Percentiles rank a stretch among this genome's conserved stretches.
phyloP scores from a whole-genome alignment of 2,113 vertebrate genomes.

The Bambusicola thoracicus region DNA sequence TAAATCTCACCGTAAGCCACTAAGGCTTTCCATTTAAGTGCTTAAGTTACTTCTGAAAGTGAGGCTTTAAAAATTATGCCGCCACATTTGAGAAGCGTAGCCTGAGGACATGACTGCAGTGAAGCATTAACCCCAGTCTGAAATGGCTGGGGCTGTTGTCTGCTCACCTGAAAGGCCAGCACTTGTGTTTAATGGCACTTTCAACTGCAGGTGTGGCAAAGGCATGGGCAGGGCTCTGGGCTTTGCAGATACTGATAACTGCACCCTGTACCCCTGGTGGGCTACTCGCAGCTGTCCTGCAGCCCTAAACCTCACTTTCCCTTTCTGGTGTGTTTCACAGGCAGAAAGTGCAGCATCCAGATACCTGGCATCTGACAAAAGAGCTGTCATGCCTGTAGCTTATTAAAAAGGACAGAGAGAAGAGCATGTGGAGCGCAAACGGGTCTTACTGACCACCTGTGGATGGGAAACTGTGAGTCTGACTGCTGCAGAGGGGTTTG shows the following conservation, averaged over 20 bases:
- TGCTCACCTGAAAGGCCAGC: background rate
- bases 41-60: slow-evolving; percentile 42
- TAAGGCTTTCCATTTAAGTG: background rate
- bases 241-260: background rate
- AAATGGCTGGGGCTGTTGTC: background rate
- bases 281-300: background rate
- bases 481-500: background rate
- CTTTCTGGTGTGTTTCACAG: background rate
- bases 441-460: rapidly evolving
- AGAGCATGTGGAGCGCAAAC: background rate
- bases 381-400: rapidly evolving
- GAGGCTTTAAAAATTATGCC: slow-evolving; percentile 25
- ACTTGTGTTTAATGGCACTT: background rate
- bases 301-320: background rate
- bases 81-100: background rate
- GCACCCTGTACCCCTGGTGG: rapidly evolving
- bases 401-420: background rate
- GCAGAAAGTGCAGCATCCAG: background rate
- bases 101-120: background rate
- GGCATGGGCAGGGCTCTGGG: background rate
- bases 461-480: rapidly evolving
- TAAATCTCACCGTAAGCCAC: background rate
- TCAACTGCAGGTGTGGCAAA: background rate
- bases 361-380: background rate
- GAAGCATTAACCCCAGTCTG: background rate